Conservation (phyloP, 2,888 invertebrate species). For the Harpagoxenus sublaevis region DNA sequence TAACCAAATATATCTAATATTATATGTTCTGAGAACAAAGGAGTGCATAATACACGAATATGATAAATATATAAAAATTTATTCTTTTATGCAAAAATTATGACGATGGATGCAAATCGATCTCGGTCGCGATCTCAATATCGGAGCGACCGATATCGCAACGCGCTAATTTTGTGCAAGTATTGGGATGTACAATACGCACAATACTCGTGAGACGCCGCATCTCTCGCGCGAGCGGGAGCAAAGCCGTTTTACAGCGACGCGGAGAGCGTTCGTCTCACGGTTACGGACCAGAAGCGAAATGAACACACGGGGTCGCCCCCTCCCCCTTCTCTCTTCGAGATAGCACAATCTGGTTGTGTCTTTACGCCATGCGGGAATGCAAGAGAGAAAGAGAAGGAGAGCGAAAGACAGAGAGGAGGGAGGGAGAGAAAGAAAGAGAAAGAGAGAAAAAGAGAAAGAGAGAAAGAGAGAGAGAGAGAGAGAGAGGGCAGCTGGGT, state of each 20-base stretch:
- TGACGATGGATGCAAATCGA: not conserved
- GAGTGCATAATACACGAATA: not conserved
- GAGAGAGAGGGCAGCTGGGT: conserved; percentile 70
- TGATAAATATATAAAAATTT: not conserved
- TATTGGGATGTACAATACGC: not conserved
- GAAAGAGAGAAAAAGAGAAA: conserved; percentile 19
- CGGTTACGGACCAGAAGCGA: conserved; percentile 56
- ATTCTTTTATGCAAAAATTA: not conserved
- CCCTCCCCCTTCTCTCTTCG: conserved; percentile 26
- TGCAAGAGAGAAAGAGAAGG: conserved; percentile 46
- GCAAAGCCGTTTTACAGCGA: conserved; percentile 53
- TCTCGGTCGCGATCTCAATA: not conserved
- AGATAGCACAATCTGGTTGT: conserved; percentile 71
- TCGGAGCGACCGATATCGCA: not conserved
- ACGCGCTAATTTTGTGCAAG: not conserved
- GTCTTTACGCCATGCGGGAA: conserved; percentile 68
- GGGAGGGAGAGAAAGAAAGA: not conserved
- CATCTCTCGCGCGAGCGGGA: conserved; percentile 19
- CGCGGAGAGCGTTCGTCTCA: conserved; percentile 48
- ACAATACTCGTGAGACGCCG: not conserved
- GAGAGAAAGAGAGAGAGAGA: not conserved
- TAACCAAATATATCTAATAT: not conserved
- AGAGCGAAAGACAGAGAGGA: conserved; percentile 36
- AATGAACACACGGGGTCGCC: conserved; percentile 59
- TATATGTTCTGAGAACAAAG: not conserved